Percentiles rank a stretch among this genome's conserved stretches.
Conservation (phyloP, 2,888 invertebrate genomes). For the Napeogenes sylphis region DNA sequence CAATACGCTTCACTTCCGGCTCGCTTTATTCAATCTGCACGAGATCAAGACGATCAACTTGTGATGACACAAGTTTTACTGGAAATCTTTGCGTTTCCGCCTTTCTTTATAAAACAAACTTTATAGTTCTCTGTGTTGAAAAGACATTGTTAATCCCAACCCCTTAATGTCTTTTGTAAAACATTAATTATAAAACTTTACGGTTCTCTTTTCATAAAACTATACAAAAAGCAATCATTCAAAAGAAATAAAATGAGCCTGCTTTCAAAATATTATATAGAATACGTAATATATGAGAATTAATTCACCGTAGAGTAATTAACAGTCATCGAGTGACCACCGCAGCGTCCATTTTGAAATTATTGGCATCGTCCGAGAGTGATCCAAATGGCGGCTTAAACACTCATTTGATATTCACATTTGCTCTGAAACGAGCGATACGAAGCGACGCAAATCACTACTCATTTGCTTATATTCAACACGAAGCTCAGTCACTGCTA, state of each 20-base stretch:
- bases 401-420: conserved; percentile 73
- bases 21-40: conserved; percentile 67
- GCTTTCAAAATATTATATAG: conserved; percentile 5
- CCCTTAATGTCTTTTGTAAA: conserved; percentile 14
- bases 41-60: conserved; percentile 57
- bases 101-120: conserved; percentile 28
- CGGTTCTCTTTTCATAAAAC: conserved; percentile 3
- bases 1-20: conserved; percentile 70
- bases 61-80: conserved; percentile 40
- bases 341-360: conserved; percentile 66
- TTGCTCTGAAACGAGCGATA: conserved; percentile 53
- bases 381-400: conserved; percentile 71
- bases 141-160: conserved; percentile 19
- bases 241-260: background rate
- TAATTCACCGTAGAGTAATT: conserved; percentile 34
- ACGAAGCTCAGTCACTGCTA: conserved; percentile 32
- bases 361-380: conserved; percentile 63
- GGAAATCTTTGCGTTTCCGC: conserved; percentile 32
- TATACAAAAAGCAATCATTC: background rate
- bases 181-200: conserved; percentile 22
- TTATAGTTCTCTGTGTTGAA: conserved; percentile 19
- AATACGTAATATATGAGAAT: conserved; percentile 22
- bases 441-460: conserved; percentile 59
- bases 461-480: conserved; percentile 68
- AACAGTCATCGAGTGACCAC: conserved; percentile 52